A percentile compares a stretch with the other conserved stretches of the same genome.
These are phyloP conservation scores for Bombus vancouverensis DNA, from an alignment of 1,140 invertebrate genomes.

Conservation along the genomic window DNA sequence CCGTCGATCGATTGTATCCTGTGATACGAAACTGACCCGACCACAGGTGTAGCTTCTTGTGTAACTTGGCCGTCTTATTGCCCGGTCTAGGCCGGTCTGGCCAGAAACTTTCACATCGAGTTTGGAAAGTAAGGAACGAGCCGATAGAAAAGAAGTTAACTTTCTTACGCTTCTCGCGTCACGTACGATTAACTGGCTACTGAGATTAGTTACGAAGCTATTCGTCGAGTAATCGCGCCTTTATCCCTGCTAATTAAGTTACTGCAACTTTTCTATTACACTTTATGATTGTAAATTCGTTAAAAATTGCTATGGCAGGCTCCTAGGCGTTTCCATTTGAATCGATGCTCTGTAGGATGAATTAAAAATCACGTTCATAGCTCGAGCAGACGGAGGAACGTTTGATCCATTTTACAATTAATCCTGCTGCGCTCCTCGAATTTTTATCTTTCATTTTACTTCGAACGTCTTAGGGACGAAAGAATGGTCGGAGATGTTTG, in stretches of 20 bases:
- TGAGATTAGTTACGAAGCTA: background rate
- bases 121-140: background rate
- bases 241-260: background rate
- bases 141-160: conserved; percentile 4
- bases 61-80: background rate
- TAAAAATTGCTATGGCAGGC: no score
- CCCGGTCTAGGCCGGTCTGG: background rate
- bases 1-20: background rate
- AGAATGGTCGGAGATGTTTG: no score
- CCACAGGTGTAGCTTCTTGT: background rate
- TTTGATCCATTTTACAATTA: background rate
- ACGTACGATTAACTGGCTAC: background rate
- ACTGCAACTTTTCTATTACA: background rate
- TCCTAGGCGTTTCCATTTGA: no score
- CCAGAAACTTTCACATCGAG: background rate
- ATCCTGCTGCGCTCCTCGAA: no score
- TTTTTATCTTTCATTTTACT: background rate
- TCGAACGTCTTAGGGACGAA: no score
- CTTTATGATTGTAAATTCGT: background rate
- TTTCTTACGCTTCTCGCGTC: background rate
- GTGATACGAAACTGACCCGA: background rate
- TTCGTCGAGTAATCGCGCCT: background rate
- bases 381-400: background rate
- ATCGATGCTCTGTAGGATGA: background rate
- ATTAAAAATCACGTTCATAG: background rate